Conservation (phyloP, 2,113 vertebrate species). For the Brachypteracias leptosomus region DNA sequence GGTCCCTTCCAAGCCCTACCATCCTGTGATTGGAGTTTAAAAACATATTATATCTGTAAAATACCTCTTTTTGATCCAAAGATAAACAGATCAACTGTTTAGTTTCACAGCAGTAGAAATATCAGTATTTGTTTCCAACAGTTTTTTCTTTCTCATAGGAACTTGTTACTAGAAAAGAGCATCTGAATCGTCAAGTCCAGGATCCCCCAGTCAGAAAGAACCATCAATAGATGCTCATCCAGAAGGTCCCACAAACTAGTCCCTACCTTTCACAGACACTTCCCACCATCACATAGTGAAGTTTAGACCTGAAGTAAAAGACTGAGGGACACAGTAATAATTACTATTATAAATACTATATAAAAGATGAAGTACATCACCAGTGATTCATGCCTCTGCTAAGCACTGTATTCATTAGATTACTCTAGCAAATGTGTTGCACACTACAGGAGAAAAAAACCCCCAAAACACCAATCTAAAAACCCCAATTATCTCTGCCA, state of each 20-base stretch:
- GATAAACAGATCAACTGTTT: not conserved
- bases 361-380: not conserved
- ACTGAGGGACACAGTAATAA: not conserved
- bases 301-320: not conserved
- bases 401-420: not conserved
- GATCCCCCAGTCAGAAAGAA: not conserved
- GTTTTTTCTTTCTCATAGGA: not conserved
- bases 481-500: not conserved
- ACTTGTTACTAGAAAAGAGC: not conserved
- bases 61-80: not conserved
- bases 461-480: not conserved
- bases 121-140: not conserved
- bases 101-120: not conserved
- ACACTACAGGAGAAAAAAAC: not conserved
- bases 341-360: not conserved
- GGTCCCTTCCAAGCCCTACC: not conserved
- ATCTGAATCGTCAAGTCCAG: not conserved
- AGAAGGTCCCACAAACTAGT: not conserved
- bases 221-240: not conserved
- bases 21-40: not conserved
- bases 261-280: not conserved
- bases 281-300: not conserved
- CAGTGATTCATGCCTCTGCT: not conserved
- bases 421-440: not conserved
- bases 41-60: not conserved